Evolutionary conservation across 2,888 invertebrate genomes (phyloP), one percentile per base, ranked within the genome.

Genomic region (Phalera bucephala): DNA sequence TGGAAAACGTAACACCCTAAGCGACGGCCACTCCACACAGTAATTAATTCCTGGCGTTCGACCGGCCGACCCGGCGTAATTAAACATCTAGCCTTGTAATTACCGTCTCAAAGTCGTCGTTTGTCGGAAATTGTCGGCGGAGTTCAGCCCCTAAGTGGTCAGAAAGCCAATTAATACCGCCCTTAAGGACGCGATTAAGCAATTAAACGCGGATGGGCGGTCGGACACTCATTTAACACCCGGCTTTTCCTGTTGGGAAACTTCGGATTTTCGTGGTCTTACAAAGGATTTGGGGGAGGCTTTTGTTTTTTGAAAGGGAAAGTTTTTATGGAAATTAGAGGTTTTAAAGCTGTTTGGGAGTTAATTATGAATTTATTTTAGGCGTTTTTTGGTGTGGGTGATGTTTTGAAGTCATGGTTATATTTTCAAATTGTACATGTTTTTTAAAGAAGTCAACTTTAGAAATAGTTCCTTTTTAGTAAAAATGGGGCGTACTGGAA

Each of bases 1-100:
- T 59, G 59, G 60, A 60, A 65, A 52, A 7, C n/a, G 61, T 48
- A 62, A 71, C 71, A 64, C 73, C 76, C 64, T 54, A 45, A 52
- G 45, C 59, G 59, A 59, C 62, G 58, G 64, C 64, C 65, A 42
- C 66, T 60, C 55, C 59, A 54, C 61, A 60, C 61, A 75, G 69
- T 80, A 86, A 88, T 88, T 88, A 88, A 88, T 84, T 77, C 79
- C 57, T 52, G 71, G 71, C 72, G 85, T 79, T 81, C 80, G 72
- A 66, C 52, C 70, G 70, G 47, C 64, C 76, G 72, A 64, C 74
- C 67, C 67, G 64, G 70, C 79, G 73, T 87, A 89, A 89, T 89
- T 89, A 89, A 86, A 78, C 86, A 87, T 83, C 80, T 79, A 83
- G 81, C 82, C 86, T 80, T 87, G 85, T 89, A 87, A 89, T 89